Evolutionary conservation across 2,797 vertebrate species (phyloP).

Genomic region (Babyrousa celebensis): DNA sequence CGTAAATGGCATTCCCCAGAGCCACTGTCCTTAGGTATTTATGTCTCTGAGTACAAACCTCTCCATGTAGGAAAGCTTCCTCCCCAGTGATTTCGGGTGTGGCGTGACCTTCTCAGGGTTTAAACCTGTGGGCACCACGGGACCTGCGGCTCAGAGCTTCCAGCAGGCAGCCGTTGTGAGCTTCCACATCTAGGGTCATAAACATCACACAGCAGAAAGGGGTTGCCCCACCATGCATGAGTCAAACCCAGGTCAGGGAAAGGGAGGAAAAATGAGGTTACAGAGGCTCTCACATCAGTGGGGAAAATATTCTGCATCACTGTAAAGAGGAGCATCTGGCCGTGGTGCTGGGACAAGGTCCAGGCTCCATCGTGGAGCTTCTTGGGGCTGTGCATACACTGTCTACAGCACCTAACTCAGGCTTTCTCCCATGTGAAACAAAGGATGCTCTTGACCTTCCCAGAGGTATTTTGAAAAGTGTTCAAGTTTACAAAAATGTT

Average conservation of each 20-base stretch:
- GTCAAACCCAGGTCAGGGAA: not conserved
- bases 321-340: not conserved
- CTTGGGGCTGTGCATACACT: not conserved
- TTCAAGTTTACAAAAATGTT: not conserved
- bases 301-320: too few species aligned
- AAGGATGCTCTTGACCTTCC: not conserved
- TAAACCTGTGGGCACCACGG: rapidly evolving
- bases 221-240: not conserved
- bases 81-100: not conserved
- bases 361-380: not conserved
- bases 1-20: not conserved
- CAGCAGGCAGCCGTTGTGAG: too few species aligned
- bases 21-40: too few species aligned
- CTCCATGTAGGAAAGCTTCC: not conserved
- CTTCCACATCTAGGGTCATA: not conserved
- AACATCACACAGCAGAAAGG: not conserved
- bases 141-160: not conserved
- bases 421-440: not conserved
- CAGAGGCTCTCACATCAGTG: too few species aligned
- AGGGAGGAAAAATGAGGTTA: not conserved
- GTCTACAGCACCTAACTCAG: not conserved
- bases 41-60: not conserved
- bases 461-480: not conserved
- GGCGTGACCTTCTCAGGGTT: not conserved
- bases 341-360: too few species aligned